Evolutionary conservation across 37 sponge, comb jelly and placozoan genomes (phyloP).

Genomic region (Haliclona indistincta): DNA sequence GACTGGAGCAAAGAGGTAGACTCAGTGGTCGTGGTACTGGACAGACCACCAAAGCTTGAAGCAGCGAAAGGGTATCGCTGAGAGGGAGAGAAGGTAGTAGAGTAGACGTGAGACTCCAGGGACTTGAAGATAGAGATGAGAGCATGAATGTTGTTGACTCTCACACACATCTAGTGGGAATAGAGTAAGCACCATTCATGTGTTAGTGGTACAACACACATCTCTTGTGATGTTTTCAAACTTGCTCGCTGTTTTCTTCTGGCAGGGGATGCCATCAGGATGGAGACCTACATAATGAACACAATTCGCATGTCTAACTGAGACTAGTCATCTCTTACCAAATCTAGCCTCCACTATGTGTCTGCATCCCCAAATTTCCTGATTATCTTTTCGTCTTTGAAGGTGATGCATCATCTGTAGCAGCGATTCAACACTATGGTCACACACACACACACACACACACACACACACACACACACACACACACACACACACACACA

Average conservation of each 20-base stretch:
- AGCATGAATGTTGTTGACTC: constrained; percentile 70
- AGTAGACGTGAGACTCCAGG: constrained; percentile 52
- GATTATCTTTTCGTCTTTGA: constrained; percentile 39
- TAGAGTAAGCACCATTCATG: background rate
- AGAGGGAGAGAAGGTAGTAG: constrained; percentile 5
- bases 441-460: no score
- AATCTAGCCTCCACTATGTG: constrained; percentile 60
- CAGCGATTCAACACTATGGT: no score
- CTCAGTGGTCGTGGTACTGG: no score
- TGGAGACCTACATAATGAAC: constrained; percentile 40
- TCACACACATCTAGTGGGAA: constrained; percentile 62
- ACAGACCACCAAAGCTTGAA: background rate
- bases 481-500: no score
- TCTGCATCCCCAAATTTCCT: constrained; percentile 79
- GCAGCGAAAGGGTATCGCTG: constrained; percentile 1
- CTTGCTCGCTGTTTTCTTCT: constrained; percentile 12
- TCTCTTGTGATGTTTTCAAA: constrained; percentile 67
- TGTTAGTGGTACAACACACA: constrained; percentile 8
- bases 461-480: no score
- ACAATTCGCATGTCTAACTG: constrained; percentile 27
- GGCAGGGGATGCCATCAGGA: constrained; percentile 68
- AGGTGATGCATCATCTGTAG: constrained; percentile 56
- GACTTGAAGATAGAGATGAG: constrained; percentile 44
- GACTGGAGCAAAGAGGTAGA: background rate
- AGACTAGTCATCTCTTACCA: constrained; percentile 62